Conservation (phyloP, 2,888 invertebrate genomes). For the Omphaloscelis lunosa region DNA sequence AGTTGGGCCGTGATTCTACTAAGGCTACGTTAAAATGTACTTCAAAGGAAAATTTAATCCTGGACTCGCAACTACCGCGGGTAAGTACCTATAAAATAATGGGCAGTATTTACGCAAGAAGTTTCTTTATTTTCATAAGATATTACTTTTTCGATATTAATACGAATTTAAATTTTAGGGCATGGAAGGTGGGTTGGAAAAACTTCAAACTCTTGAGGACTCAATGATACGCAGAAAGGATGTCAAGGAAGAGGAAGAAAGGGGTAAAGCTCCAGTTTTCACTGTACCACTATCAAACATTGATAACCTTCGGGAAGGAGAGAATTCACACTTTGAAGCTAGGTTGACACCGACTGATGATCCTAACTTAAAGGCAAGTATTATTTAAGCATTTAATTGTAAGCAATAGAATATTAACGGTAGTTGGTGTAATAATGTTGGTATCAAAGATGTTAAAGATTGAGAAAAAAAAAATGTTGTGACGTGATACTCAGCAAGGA, state of each 20-base stretch:
- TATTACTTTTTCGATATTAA: neutral
- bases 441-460: neutral
- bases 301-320: conserved; percentile 96
- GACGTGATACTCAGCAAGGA: neutral
- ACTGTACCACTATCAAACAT: conserved; percentile 97
- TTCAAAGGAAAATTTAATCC: conserved; percentile 96
- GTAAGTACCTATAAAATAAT: conserved; percentile 85
- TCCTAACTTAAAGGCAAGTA: conserved; percentile 94
- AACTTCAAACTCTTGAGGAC: conserved; percentile 97
- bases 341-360: conserved; percentile 97
- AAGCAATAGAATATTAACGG: neutral
- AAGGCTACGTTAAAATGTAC: conserved; percentile 96
- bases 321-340: conserved; percentile 97
- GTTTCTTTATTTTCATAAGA: neutral
- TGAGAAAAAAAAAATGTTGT: neutral
- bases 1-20: conserved; percentile 96
- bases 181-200: conserved; percentile 98
- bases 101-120: neutral
- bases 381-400: conserved; percentile 8
- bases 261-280: conserved; percentile 97
- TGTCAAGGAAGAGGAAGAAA: conserved; percentile 93
- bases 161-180: conserved; percentile 88
- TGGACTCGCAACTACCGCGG: conserved; percentile 98
- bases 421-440: neutral
- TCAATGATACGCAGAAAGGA: conserved; percentile 95